A percentile compares a stretch with the other conserved stretches of the same genome.
These are phyloP conservation scores for Bembecia ichneumoniformis DNA, from an alignment of 2,888 invertebrate genomes.

Conservation along the genomic window DNA sequence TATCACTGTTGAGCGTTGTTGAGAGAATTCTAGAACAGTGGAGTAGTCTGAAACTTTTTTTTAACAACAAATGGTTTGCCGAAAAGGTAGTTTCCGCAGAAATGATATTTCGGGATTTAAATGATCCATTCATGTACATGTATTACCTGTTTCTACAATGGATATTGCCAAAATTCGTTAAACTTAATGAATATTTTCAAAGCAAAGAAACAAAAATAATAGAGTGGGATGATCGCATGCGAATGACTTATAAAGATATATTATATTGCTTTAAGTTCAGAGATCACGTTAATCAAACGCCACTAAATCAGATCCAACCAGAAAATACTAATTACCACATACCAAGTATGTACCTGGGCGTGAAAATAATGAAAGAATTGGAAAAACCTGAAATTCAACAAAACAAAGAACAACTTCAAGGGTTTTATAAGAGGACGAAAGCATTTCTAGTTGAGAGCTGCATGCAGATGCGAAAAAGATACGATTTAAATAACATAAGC, in stretches of 20 bases:
- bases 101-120: not conserved
- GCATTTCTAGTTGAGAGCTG: too few relatives aligned
- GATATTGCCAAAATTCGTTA: not conserved
- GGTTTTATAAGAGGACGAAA: too few relatives aligned
- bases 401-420: too few relatives aligned
- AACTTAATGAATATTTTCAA: slow-evolving; percentile 1
- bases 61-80: not conserved
- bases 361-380: not conserved
- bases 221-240: too few relatives aligned
- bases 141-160: not conserved
- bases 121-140: not conserved
- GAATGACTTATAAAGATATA: too few relatives aligned
- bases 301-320: not conserved
- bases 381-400: not conserved
- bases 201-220: too few relatives aligned
- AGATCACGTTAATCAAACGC: too few relatives aligned
- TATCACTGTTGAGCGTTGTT: too few relatives aligned
- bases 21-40: slow-evolving; percentile 6
- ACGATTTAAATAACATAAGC: too few relatives aligned
- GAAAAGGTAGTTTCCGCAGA: slow-evolving; percentile 1
- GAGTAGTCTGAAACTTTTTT: not conserved
- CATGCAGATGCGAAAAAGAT: too few relatives aligned
- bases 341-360: slow-evolving; percentile 1
- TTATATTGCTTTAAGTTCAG: too few relatives aligned
- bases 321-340: not conserved